Percentiles rank a stretch among this genome's conserved stretches.
These are phyloP conservation scores for Drosophila vallismaia DNA, from an alignment of 2,888 invertebrate species.

Conservation along the genomic window DNA sequence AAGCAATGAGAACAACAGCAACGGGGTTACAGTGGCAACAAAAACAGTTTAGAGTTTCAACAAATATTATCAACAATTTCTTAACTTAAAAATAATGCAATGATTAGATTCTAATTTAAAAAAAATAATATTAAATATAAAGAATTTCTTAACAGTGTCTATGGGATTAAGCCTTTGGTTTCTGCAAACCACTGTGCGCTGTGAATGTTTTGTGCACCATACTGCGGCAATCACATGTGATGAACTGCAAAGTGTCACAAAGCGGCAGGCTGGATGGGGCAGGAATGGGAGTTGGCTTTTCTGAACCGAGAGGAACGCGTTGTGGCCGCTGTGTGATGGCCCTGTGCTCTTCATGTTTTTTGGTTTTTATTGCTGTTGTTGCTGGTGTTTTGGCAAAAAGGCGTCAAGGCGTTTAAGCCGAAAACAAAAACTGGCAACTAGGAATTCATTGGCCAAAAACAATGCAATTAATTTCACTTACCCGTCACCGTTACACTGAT, in stretches of 20 bases:
- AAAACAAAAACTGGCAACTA: conserved; percentile 76
- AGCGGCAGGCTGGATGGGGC: conserved; percentile 3
- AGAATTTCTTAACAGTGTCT: too few species aligned
- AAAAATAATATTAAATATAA: not conserved
- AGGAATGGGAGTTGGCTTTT: conserved; percentile 4
- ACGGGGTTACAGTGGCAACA: not conserved
- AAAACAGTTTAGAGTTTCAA: too few species aligned
- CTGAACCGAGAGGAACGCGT: conserved; percentile 21
- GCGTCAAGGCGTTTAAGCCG: conserved; percentile 74
- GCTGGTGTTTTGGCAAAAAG: conserved; percentile 56
- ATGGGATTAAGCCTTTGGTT: too few species aligned
- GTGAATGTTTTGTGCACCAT: conserved; percentile 45
- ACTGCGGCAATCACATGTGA: conserved; percentile 51
- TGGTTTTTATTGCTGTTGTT: conserved; percentile 5
- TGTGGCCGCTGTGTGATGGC: conserved; percentile 50
- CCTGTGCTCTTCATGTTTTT: conserved; percentile 16
- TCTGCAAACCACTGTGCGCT: conserved; percentile 25
- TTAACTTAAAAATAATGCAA: too few species aligned
- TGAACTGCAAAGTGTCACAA: conserved; percentile 48
- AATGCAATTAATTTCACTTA: conserved; percentile 83
- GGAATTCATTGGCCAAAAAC: conserved; percentile 81
- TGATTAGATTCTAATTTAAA: too few species aligned
- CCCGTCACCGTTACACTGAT: conserved; percentile 59
- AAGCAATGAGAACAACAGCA: conserved; percentile 39
- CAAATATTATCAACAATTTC: too few species aligned